These are phyloP conservation scores for Oryctolagus cuniculus DNA, from an alignment of 2,113 vertebrate genomes.

Conservation along the genomic window DNA sequence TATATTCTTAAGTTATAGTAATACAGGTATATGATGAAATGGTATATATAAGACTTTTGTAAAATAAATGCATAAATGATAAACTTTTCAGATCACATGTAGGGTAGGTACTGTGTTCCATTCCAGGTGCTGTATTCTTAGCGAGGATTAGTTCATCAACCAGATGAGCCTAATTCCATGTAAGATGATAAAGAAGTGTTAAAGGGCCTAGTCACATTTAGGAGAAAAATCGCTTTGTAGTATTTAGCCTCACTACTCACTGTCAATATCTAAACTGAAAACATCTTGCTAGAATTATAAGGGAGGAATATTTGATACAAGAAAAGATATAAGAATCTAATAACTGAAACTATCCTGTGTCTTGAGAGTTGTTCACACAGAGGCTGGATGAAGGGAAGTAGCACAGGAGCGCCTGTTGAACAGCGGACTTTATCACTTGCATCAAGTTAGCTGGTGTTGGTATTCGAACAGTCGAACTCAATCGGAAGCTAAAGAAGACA, in stretches of 20 bases:
- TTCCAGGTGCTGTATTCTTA: background rate
- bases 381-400: background rate
- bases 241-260: background rate
- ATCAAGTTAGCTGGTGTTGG: background rate
- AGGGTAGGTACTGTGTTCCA: background rate
- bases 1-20: background rate
- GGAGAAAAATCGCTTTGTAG: background rate
- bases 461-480: background rate
- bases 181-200: background rate
- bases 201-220: background rate
- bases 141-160: background rate
- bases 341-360: background rate
- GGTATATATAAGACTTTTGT: background rate
- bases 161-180: background rate
- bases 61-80: background rate
- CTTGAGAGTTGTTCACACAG: background rate
- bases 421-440: background rate
- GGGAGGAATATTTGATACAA: background rate
- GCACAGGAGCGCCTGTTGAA: background rate
- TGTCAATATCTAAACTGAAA: background rate
- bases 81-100: background rate
- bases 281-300: background rate
- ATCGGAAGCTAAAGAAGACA: background rate
- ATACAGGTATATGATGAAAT: background rate
- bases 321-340: background rate